phyloP scores from a whole-genome alignment of 2,888 invertebrate genomes.

The Myopa testacea region DNA sequence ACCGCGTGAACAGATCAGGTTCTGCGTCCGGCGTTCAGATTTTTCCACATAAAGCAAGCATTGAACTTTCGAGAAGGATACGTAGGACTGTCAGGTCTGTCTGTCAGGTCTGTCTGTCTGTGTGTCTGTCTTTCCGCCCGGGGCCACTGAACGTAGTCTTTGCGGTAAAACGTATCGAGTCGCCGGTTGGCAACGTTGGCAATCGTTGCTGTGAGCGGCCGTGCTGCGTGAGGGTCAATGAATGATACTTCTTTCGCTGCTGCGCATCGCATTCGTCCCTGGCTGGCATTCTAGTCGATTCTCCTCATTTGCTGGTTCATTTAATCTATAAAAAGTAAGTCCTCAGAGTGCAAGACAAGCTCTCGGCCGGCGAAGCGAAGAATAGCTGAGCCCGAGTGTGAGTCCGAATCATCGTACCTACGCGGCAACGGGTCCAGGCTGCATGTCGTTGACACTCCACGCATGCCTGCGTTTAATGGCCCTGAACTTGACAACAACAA shows the following conservation, averaged over 20 bases:
- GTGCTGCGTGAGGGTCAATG: conserved; percentile 18
- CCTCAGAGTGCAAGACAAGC: not conserved
- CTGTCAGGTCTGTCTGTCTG: not conserved
- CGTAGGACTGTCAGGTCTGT: not conserved
- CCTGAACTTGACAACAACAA: conserved; percentile 35
- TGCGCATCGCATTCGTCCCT: not conserved
- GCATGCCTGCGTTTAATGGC: conserved; percentile 4
- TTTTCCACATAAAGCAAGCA: conserved; percentile 1
- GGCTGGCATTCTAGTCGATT: not conserved
- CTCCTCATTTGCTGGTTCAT: conserved; percentile 6
- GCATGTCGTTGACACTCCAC: not conserved
- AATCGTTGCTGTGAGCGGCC: not conserved
- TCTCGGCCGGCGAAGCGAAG: not conserved
- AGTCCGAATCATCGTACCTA: not conserved
- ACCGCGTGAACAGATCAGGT: not conserved
- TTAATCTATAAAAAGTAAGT: conserved; percentile 8
- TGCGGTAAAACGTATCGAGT: conserved; percentile 14
- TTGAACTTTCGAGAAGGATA: conserved; percentile 29
- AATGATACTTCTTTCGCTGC: not conserved
- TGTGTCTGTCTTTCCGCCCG: not conserved
- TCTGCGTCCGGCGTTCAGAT: not conserved
- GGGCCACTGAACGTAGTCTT: conserved; percentile 12
- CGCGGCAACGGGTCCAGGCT: not conserved
- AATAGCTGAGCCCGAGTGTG: not conserved
- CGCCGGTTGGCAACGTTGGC: not conserved